Percentiles rank a stretch among this genome's conserved stretches.
Conservation (phyloP, 2,113 vertebrate species). For the Loxodonta africana region DNA sequence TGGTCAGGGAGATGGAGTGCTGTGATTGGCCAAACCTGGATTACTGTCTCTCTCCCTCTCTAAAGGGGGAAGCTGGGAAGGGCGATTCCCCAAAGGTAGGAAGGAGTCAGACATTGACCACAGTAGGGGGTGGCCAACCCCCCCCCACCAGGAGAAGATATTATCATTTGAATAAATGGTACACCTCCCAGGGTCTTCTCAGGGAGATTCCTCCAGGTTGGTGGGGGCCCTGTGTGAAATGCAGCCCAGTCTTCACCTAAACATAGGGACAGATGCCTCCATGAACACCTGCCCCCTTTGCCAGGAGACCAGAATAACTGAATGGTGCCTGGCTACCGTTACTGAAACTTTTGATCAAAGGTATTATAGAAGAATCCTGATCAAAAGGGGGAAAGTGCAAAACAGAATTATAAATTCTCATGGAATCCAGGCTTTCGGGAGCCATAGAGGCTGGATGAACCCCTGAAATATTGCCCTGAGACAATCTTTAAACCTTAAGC, state of each 20-base stretch:
- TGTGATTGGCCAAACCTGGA: slow-evolving; percentile 11
- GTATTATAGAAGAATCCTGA: neutral
- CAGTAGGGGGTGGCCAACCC: neutral
- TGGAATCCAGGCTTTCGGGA: neutral
- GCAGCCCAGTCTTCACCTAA: neutral
- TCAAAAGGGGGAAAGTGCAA: neutral
- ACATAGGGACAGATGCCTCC: neutral
- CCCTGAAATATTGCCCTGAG: neutral
- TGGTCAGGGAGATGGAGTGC: neutral
- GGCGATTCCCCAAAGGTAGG: neutral
- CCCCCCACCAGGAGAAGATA: neutral
- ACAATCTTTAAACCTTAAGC: neutral
- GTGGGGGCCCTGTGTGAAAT: too few species aligned
- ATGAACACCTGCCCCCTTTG: neutral
- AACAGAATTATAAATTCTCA: neutral
- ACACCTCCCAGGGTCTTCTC: neutral
- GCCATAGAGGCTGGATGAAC: neutral
- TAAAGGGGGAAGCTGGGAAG: neutral
- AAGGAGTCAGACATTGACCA: neutral
- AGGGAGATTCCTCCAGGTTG: neutral
- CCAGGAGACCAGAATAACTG: neutral
- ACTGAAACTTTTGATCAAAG: neutral
- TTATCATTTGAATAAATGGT: neutral
- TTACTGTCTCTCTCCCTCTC: neutral
- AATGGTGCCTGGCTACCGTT: neutral